Evolutionary conservation across 2,797 vertebrate genomes (phyloP).

Genomic region (Propithecus deckenii): DNA sequence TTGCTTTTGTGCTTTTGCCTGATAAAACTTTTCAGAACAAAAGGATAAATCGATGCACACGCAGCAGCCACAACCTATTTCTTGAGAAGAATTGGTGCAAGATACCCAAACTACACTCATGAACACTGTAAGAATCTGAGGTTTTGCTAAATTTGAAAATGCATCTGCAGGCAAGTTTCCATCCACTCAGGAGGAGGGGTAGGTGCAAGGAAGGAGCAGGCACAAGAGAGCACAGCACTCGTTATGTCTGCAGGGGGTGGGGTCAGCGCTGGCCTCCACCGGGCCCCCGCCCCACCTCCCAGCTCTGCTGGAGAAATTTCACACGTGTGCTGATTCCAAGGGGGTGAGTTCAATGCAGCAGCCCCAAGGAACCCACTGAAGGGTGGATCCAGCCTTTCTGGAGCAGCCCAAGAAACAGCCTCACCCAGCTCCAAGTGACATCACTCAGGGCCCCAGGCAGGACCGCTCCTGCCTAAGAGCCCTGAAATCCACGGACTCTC

Average conservation of each 20-base stretch:
- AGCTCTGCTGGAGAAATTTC: not conserved
- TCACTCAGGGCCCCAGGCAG: not conserved
- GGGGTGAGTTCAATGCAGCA: not conserved
- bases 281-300: not conserved
- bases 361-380: not conserved
- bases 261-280: not conserved
- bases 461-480: not conserved
- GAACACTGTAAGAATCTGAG: not conserved
- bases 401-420: not conserved
- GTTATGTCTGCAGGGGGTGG: fast-evolving
- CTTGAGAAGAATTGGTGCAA: not conserved
- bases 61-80: not conserved
- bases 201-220: not conserved
- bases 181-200: not conserved
- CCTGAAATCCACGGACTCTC: not conserved
- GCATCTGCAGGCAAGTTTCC: not conserved
- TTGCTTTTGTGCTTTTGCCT: not conserved
- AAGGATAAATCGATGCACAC: not conserved
- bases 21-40: not conserved
- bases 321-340: not conserved
- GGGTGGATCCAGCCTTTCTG: not conserved
- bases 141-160: not conserved
- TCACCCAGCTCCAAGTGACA: constrained; percentile 26
- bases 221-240: fast-evolving
- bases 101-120: not conserved